Conservation (phyloP, 2,113 vertebrate species). For the Murina feae region DNA sequence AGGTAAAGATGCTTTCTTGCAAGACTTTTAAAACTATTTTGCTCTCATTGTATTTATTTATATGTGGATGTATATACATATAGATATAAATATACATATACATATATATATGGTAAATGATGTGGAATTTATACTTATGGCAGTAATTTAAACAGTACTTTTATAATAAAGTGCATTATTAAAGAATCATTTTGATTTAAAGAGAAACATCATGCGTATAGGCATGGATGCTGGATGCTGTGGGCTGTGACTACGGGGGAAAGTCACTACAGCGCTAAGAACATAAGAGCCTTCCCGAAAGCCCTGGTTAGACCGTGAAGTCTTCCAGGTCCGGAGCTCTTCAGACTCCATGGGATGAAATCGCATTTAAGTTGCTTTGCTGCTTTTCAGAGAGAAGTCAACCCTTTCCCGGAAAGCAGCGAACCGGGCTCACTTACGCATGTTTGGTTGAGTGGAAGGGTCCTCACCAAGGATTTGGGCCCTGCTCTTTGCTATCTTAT, state of each 20-base stretch:
- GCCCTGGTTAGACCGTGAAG: background rate
- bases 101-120: background rate
- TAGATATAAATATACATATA: conserved; percentile 36
- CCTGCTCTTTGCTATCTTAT: background rate
- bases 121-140: background rate
- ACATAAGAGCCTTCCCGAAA: background rate
- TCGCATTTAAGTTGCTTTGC: background rate
- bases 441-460: background rate
- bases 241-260: background rate
- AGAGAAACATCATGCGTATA: background rate
- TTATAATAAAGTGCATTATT: background rate
- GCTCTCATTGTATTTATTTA: background rate
- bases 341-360: background rate
- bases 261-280: background rate
- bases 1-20: background rate
- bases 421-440: background rate
- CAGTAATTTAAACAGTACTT: background rate
- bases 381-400: background rate
- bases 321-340: background rate
- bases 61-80: background rate
- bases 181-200: background rate
- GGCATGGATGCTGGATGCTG: background rate
- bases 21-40: background rate
- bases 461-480: background rate
- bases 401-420: background rate